Evolutionary conservation across 2,113 vertebrate species (phyloP).

Genomic region (Balaenoptera acutorostrata): DNA sequence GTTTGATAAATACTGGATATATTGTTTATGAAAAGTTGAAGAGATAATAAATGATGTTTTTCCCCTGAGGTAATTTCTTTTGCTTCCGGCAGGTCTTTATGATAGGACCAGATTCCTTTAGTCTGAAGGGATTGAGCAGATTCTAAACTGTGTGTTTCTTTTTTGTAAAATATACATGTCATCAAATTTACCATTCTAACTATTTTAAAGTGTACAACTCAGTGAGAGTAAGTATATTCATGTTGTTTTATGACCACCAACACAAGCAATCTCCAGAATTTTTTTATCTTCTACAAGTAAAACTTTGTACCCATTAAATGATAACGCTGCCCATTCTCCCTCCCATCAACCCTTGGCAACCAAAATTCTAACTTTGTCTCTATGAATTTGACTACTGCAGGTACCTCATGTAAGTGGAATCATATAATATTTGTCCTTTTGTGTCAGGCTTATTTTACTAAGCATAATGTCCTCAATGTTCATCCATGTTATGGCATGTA

Average conservation of each 20-base stretch:
- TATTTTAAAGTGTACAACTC: not conserved
- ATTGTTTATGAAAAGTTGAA: not conserved
- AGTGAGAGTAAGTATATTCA: not conserved
- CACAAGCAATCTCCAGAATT: not conserved
- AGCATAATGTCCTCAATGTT: not conserved
- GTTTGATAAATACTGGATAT: not conserved
- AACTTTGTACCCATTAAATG: not conserved
- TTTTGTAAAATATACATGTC: not conserved
- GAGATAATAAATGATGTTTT: not conserved
- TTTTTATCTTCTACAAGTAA: not conserved
- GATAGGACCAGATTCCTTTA: not conserved
- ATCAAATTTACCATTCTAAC: not conserved
- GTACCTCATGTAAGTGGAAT: not conserved
- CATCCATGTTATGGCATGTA: not conserved
- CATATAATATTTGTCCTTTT: not conserved
- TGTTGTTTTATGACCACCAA: not conserved
- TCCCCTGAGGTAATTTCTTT: not conserved
- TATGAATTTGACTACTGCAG: not conserved
- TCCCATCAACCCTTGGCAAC: not conserved
- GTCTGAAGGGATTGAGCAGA: not conserved
- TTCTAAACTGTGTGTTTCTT: not conserved
- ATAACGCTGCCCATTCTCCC: not conserved
- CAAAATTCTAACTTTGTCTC: not conserved
- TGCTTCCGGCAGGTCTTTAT: not conserved
- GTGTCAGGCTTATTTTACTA: not conserved